Base-by-base conservation (phyloP, 2,113 vertebrate genomes). In the Saccopteryx bilineata region DNA sequence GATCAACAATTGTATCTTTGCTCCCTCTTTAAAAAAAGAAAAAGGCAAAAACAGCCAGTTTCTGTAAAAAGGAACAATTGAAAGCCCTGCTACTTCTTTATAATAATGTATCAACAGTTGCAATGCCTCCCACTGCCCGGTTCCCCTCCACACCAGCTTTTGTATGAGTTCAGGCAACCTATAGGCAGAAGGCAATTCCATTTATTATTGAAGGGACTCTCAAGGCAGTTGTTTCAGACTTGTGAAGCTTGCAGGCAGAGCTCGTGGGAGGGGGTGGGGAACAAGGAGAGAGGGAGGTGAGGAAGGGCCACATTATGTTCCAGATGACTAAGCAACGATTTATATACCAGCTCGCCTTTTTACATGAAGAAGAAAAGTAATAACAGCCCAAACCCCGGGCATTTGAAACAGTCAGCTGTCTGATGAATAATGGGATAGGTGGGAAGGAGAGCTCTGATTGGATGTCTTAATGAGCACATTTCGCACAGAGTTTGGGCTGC, bases 401-500 rank as follows among this genome's bases (percentile, higher is more conserved):
- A 96, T 98, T 98, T 83, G 98, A 97, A 98, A 98, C 97, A 90
- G 98, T 99, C 98, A 98, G 98, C 98, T 99, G 98, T 98, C 98
- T 72, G 98, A 98, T 99, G 99, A 99, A 98, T 99, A 99, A 99
- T 99, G 98, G 99, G 98, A 99, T 98, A 98, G 98, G 98, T 98
- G 98, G 98, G 98, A 98, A 98, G 98, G 98, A 98, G 97, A 94
- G 33, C 96, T 98, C 94, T 98, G 99, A 99, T 99, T 99, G 99
- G 99, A 98, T 95, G 98, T 98, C 98, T 99, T 99, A 99, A 99
- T 99, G 99, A 99, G 99, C 98, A 99, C 98, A 99, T 99, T 99
- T 99, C 96, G 98, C 98, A 98, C 98, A 90, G 98, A 98, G 98
- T 99, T 99, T 98, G 98, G 99, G 98, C 99, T 99, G 98, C 98